phyloP scores from a whole-genome alignment of 2,113 vertebrate genomes.

The Laticauda colubrina region DNA sequence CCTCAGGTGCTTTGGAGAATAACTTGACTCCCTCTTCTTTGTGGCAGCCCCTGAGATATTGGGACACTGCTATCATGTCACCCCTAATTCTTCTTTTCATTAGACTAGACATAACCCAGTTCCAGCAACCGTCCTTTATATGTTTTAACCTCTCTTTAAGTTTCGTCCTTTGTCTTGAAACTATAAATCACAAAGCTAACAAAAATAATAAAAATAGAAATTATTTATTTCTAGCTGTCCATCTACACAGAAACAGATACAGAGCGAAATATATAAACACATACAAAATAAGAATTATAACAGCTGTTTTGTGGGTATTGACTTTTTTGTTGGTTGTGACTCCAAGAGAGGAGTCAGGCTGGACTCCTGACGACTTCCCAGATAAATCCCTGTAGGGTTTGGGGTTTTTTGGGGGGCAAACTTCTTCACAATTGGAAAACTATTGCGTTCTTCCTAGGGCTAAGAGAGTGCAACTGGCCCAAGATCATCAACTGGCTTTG shows the following conservation, averaged over 20 bases:
- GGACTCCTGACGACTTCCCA: background rate
- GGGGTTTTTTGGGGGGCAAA: background rate
- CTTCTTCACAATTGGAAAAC: background rate
- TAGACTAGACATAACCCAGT: too few relatives aligned
- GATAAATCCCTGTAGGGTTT: background rate
- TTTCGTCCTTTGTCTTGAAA: constrained; percentile 11
- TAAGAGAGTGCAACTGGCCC: background rate
- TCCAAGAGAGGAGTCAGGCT: background rate
- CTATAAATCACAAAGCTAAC: constrained; percentile 32
- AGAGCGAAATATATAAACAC: background rate
- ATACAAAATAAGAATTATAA: background rate
- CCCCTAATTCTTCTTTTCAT: too few relatives aligned
- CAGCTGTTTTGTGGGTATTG: background rate
- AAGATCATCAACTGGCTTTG: background rate
- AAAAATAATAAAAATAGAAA: background rate
- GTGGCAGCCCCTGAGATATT: too few relatives aligned
- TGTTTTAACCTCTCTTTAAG: background rate
- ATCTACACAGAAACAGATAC: background rate
- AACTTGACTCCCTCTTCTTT: too few relatives aligned
- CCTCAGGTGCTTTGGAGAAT: too few relatives aligned
- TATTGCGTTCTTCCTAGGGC: background rate
- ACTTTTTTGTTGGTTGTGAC: background rate
- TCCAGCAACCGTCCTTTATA: too few relatives aligned
- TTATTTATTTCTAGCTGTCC: background rate
- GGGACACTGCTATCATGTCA: too few relatives aligned